Evolutionary conservation across 2,888 invertebrate species (phyloP).

Genomic region (Pantelozetes paolii): DNA sequence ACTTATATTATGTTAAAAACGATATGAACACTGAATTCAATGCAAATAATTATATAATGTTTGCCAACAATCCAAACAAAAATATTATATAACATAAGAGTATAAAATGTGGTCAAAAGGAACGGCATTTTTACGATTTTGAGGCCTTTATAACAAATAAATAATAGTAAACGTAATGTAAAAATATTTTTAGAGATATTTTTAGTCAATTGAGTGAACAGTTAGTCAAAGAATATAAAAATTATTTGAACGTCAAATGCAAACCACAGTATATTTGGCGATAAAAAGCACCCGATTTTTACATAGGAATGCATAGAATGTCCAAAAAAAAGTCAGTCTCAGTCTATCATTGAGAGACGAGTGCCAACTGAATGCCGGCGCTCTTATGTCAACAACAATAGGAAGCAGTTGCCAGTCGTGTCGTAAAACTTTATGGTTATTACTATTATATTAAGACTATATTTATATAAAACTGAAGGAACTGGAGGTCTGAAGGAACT

Average conservation of each 20-base stretch:
- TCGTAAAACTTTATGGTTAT: constrained; percentile 30
- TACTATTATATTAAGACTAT: constrained; percentile 26
- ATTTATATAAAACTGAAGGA: not conserved
- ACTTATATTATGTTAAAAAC: not conserved
- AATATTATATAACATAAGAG: too few species aligned
- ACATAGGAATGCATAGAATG: not conserved
- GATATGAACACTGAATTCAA: not conserved
- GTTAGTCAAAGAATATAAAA: not conserved
- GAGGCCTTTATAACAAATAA: not conserved
- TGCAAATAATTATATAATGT: not conserved
- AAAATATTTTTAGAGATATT: not conserved
- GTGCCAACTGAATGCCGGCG: not conserved
- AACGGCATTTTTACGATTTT: not conserved
- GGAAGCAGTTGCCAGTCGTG: constrained; percentile 1
- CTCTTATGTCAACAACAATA: not conserved
- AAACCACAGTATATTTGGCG: not conserved
- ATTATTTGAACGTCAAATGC: not conserved
- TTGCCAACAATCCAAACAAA: not conserved
- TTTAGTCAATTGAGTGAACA: not conserved
- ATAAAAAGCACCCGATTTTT: not conserved
- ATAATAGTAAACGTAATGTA: not conserved
- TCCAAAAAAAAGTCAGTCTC: not conserved
- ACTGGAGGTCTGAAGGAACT: not conserved
- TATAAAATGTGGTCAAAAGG: not conserved
- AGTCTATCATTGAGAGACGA: not conserved